Conservation (phyloP, 2,888 invertebrate species). For the Netelia inedita region DNA sequence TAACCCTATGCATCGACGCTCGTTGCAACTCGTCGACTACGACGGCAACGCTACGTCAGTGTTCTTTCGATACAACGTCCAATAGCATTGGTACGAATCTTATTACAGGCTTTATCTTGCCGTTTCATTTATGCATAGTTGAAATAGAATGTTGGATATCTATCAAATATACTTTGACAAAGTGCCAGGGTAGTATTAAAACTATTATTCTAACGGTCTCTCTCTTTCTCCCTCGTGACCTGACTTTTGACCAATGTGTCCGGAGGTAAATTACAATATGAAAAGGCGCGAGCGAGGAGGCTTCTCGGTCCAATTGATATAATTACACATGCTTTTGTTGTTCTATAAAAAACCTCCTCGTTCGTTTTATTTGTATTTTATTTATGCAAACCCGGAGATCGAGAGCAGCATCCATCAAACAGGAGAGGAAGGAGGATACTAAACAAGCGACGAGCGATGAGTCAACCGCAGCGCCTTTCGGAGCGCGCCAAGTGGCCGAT, state of each 20-base stretch:
- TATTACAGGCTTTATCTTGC: background rate
- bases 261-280: background rate
- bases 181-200: conserved; percentile 28
- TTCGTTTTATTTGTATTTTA: conserved; percentile 21
- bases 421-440: conserved; percentile 32
- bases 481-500: conserved; percentile 34
- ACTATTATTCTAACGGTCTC: background rate
- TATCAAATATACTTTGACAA: conserved; percentile 47
- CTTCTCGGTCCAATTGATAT: background rate
- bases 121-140: conserved; percentile 17
- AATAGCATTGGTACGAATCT: background rate
- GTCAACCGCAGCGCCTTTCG: conserved; percentile 54
- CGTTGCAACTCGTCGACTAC: background rate
- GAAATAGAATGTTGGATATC: conserved; percentile 55
- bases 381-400: conserved; percentile 25
- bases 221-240: background rate
- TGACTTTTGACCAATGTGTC: background rate
- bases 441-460: conserved; percentile 57
- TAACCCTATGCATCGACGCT: background rate
- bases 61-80: background rate
- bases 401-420: conserved; percentile 57
- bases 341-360: conserved; percentile 35
- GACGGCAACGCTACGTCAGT: background rate
- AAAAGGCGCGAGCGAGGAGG: background rate
- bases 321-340: conserved; percentile 16